Percentiles rank a stretch among this genome's conserved stretches.
phyloP scores from a whole-genome alignment of 2,888 invertebrate species.

The Clistopyga incitator region DNA sequence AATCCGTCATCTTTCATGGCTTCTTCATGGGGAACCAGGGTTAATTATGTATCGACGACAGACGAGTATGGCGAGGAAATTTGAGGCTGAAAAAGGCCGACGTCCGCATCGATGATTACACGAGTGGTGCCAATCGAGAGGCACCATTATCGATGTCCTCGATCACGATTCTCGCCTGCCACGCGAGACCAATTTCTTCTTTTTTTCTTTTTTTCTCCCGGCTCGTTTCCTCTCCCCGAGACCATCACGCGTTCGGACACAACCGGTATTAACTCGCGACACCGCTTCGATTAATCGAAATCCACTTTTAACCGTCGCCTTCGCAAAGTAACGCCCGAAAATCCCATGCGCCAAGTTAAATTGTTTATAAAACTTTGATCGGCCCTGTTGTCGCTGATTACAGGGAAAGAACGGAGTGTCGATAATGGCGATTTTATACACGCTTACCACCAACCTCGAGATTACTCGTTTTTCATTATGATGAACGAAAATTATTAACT shows the following conservation, averaged over 20 bases:
- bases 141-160: slow-evolving; percentile 54
- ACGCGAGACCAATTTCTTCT: slow-evolving; percentile 61
- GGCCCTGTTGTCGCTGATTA: slow-evolving; percentile 50
- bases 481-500: background rate
- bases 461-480: background rate
- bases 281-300: slow-evolving; percentile 51
- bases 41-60: slow-evolving; percentile 26
- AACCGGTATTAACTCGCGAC: slow-evolving; percentile 17
- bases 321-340: slow-evolving; percentile 10
- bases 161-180: slow-evolving; percentile 50
- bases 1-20: slow-evolving; percentile 18
- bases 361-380: slow-evolving; percentile 60
- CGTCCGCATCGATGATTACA: slow-evolving; percentile 50
- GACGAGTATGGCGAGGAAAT: slow-evolving; percentile 2
- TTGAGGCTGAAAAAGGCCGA: background rate
- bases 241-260: background rate
- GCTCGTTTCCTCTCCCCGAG: slow-evolving; percentile 1
- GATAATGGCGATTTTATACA: slow-evolving; percentile 50
- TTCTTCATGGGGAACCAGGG: background rate
- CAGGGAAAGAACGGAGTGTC: slow-evolving; percentile 54
- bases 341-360: slow-evolving; percentile 33
- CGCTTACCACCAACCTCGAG: slow-evolving; percentile 14
- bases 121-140: slow-evolving; percentile 57
- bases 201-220: slow-evolving; percentile 24
- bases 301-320: slow-evolving; percentile 15